Base-by-base conservation (phyloP, 2,113 vertebrate species). In the Vulpes lagopus region DNA sequence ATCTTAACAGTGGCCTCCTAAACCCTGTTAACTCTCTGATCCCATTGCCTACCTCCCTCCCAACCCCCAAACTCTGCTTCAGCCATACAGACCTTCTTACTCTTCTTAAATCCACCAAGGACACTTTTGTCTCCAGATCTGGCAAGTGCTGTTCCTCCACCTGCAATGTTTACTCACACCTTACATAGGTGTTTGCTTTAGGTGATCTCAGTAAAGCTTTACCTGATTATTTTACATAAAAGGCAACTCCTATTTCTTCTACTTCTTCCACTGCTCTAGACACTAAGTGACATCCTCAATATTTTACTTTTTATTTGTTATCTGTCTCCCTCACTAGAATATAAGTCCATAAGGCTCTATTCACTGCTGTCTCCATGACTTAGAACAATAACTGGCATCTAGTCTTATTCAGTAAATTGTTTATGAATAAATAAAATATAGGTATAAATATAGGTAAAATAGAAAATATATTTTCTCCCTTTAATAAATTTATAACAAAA, bases 361-460 rank as follows among this genome's bases (percentile, higher is more conserved):
- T 65, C 60, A 67, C 6, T 32, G 23, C 32, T 89, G 17, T 30
- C 53, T 83, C 35, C 16, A 59, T 65, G 4, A 65, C 10, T 20
- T 69, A 81, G 7, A 60, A 76, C 35, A 35, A 32, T 71, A 60
- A 69, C 14, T 69, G 25, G 6, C 38, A 78, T 25, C 20, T 69
- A 53, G 8, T 15, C 6, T n/a, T 65, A 89, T 30, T 71, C 27
- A 67, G 49, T 27, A 20, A 79, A 60, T 74, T 86, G 19, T 38
- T 94, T 92, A 86, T 27, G 30, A 83, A 82, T 81, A 59, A 90
- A 71, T 27, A 53, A 69, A 93, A 55, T 11, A 94, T 43, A 43
- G 43, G 43, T 43, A 43, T 43, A 43, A 43, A 43, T 43, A 43
- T 43, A 43, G 43, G 43, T 7, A 43, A 43, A 93, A 55, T 11